Percentiles rank a stretch among this genome's conserved stretches.
Conservation (phyloP, 2,888 invertebrate species). For the Orthonevra nobilis region DNA sequence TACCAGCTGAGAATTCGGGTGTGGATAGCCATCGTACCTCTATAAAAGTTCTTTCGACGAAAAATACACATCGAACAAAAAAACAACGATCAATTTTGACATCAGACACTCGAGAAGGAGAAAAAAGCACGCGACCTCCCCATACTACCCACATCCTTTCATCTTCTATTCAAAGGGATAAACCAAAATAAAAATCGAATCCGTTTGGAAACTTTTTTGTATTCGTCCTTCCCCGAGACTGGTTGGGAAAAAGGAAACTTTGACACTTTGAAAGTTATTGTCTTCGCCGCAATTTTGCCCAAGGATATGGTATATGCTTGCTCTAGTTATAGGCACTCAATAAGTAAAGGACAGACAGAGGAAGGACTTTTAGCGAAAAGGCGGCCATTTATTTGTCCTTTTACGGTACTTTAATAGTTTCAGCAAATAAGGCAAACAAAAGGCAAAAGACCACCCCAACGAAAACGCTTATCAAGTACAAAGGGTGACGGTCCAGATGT, state of each 20-base stretch:
- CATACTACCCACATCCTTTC: neutral
- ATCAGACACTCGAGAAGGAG: conserved; percentile 20
- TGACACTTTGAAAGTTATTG: conserved; percentile 66
- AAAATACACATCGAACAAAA: too few species aligned
- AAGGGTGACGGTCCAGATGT: conserved; percentile 62
- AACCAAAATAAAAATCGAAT: conserved; percentile 28
- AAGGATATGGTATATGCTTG: conserved; percentile 2
- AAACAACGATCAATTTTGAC: conserved; percentile 51
- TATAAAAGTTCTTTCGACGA: conserved; percentile 21
- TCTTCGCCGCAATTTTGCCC: conserved; percentile 55
- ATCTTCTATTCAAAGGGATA: conserved; percentile 31
- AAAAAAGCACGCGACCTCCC: conserved; percentile 19
- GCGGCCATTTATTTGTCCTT: conserved; percentile 60
- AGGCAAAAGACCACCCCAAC: neutral
- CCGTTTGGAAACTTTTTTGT: conserved; percentile 13
- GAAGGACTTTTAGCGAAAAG: neutral
- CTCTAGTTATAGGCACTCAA: conserved; percentile 42
- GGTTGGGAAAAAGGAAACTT: conserved; percentile 51
- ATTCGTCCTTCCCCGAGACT: neutral
- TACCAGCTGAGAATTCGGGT: conserved; percentile 8
- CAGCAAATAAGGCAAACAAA: conserved; percentile 48
- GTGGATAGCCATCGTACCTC: conserved; percentile 40
- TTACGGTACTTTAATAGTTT: conserved; percentile 68
- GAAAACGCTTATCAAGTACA: conserved; percentile 56
- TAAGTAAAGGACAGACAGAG: conserved; percentile 25